Percentiles rank a stretch among this genome's conserved stretches.
These are phyloP conservation scores for Nemapogon koenigi DNA, from an alignment of 2,888 invertebrate species.

Conservation along the genomic window DNA sequence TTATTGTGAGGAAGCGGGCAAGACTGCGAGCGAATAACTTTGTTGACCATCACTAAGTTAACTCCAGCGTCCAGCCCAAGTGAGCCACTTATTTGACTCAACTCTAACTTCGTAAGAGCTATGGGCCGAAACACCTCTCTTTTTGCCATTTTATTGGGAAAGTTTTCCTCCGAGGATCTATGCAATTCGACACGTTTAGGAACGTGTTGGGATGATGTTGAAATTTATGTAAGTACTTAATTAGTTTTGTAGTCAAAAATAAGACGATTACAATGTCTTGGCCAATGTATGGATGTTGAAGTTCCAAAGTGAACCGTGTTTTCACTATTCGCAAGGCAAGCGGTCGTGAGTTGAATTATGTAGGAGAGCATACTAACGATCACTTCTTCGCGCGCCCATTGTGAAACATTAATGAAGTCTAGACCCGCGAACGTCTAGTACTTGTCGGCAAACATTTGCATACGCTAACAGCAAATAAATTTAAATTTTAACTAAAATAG, in stretches of 20 bases:
- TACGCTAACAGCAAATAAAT: slow-evolving; percentile 1
- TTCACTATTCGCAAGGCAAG: neutral
- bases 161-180: slow-evolving; percentile 30
- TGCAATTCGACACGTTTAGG: slow-evolving; percentile 1
- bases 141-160: slow-evolving; percentile 51
- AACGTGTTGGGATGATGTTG: no score
- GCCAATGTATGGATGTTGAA: no score
- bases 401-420: slow-evolving; percentile 13
- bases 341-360: slow-evolving; percentile 14
- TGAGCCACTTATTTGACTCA: slow-evolving; percentile 45
- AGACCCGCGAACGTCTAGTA: slow-evolving; percentile 5
- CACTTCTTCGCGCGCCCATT: slow-evolving; percentile 11
- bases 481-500: neutral
- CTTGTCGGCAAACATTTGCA: neutral
- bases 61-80: slow-evolving; percentile 35
- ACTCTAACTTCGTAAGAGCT: slow-evolving; percentile 51
- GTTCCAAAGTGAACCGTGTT: no score
- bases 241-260: no score
- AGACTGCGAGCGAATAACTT: slow-evolving; percentile 28
- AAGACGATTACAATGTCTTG: no score
- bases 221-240: no score
- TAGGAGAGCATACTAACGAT: slow-evolving; percentile 10
- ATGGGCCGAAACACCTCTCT: slow-evolving; percentile 39
- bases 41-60: slow-evolving; percentile 50
- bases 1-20: slow-evolving; percentile 26